Evolutionary conservation across 2,113 vertebrate genomes (phyloP).

Genomic region (Chaetura pelagica): DNA sequence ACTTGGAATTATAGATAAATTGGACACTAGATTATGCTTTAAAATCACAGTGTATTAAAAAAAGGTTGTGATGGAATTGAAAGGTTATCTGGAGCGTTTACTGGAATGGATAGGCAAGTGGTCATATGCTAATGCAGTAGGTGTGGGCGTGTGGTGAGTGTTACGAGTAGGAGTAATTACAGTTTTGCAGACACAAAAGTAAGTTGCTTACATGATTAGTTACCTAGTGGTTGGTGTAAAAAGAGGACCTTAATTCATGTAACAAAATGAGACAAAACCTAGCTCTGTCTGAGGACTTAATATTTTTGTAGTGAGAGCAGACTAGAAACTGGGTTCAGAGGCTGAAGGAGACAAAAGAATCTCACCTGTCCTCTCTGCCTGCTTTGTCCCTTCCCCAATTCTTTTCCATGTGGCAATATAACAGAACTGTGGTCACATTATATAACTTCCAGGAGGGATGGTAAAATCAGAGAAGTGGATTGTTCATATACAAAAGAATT

Average conservation of each 20-base stretch:
- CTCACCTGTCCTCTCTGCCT: not conserved
- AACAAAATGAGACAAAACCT: not conserved
- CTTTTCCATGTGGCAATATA: not conserved
- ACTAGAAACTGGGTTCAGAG: not conserved
- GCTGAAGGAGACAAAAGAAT: not conserved
- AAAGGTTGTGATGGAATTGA: not conserved
- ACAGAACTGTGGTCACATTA: not conserved
- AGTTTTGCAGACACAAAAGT: not conserved
- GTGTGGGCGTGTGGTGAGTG: not conserved
- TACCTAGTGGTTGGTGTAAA: not conserved
- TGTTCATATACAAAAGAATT: not conserved
- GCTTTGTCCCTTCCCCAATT: not conserved
- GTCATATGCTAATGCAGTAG: not conserved
- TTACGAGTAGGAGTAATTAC: not conserved
- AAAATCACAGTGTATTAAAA: not conserved
- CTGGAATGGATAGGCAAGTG: not conserved
- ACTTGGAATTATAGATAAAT: constrained; percentile 9
- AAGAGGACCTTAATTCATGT: not conserved
- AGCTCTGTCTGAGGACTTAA: not conserved
- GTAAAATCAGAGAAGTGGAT: not conserved
- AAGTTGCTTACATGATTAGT: not conserved
- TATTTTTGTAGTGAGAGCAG: not conserved
- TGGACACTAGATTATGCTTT: not conserved
- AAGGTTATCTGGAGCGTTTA: not conserved
- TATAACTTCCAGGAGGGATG: not conserved